Evolutionary conservation across 2,113 vertebrate genomes (phyloP).

Genomic region (Microtus montanus): DNA sequence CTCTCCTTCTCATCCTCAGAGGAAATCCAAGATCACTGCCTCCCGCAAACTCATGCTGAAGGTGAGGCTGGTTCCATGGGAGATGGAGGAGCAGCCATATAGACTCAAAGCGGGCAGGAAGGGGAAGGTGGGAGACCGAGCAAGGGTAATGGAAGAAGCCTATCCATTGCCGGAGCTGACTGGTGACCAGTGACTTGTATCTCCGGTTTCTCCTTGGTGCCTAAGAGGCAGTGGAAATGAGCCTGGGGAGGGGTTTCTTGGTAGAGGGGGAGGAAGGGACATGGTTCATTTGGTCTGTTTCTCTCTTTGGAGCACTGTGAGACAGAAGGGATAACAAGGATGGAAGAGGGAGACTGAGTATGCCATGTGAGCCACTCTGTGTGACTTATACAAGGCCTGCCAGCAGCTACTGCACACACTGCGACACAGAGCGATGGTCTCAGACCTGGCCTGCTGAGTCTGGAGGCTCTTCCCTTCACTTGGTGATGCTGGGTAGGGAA

Average conservation of each 20-base stretch:
- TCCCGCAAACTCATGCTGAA: constrained; percentile 94
- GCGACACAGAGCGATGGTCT: fast-evolving
- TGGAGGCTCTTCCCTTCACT: not conserved
- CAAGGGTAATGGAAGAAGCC: not conserved
- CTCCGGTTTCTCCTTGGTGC: not conserved
- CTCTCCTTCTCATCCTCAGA: constrained; percentile 40
- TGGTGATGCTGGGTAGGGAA: not conserved
- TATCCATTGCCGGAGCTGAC: not conserved
- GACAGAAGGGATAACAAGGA: fast-evolving
- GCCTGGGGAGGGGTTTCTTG: too few relatives aligned
- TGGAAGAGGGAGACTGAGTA: not conserved
- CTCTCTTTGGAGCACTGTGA: not conserved
- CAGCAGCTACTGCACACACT: fast-evolving
- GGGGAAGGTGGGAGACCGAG: not conserved
- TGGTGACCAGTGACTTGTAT: not conserved
- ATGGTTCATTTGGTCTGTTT: not conserved
- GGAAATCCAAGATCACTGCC: constrained; percentile 94
- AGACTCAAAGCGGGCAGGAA: not conserved
- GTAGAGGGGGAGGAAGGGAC: not conserved
- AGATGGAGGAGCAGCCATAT: not conserved
- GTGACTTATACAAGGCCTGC: fast-evolving
- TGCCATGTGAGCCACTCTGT: fast-evolving
- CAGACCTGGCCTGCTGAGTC: not conserved
- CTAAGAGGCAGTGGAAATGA: not conserved
- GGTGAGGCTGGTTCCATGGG: constrained; percentile 20